These are phyloP conservation scores for Pachypeltis micranthus DNA, from an alignment of 1,140 invertebrate genomes.

Conservation along the genomic window DNA sequence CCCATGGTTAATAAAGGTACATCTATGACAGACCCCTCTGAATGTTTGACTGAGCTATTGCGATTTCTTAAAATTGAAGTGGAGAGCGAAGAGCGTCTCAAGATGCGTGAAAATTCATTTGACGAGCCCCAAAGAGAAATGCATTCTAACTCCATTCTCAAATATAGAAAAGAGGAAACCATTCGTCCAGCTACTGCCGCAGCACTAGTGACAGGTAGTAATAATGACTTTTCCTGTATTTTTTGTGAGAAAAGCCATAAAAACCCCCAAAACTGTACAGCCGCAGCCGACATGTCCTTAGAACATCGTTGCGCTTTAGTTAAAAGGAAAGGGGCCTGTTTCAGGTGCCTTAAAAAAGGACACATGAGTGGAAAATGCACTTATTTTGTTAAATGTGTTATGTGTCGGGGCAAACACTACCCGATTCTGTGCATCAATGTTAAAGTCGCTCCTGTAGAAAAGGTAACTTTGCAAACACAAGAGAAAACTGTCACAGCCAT, in stretches of 20 bases:
- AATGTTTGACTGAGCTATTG: constrained; percentile 23
- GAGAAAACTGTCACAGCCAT: background rate
- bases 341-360: background rate
- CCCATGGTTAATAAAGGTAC: constrained; percentile 23
- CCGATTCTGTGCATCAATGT: background rate
- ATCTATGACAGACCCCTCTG: background rate
- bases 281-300: background rate
- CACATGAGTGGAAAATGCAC: background rate
- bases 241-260: background rate
- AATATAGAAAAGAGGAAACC: background rate
- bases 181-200: background rate
- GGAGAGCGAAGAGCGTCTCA: constrained; percentile 26
- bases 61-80: constrained; percentile 28
- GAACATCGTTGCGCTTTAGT: background rate
- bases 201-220: background rate
- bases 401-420: background rate
- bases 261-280: background rate
- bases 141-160: background rate
- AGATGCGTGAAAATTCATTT: constrained; percentile 24
- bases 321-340: background rate
- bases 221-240: background rate
- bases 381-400: background rate
- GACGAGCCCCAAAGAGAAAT: background rate
- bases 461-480: background rate
- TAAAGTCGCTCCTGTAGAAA: background rate